Base-by-base conservation (phyloP, 2,113 vertebrate genomes). In the Ursus arctos region DNA sequence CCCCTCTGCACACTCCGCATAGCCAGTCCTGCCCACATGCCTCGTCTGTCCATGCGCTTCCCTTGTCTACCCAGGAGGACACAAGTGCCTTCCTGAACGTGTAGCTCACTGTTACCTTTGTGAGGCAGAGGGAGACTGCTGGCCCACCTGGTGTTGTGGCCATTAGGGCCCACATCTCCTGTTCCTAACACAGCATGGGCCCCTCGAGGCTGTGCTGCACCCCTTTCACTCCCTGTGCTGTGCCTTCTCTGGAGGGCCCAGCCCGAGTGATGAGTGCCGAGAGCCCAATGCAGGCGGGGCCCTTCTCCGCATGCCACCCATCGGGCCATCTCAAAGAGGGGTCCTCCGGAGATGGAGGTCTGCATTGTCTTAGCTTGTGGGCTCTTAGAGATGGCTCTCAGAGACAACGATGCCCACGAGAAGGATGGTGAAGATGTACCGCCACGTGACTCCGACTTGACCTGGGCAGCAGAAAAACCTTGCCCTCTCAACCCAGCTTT, bases 341-440 rank as follows among this genome's bases (percentile, higher is more conserved):
- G n/a, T 15, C 33, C 15, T 1, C 0, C 0, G 7, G 22, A 36
- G 47, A 21, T n/a, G 21, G 79, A 51, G 26, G n/a, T n/a, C 53
- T 43, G 11, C 40, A 40, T 22, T 2, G 28, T 40, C 31, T 31
- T 31, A 16, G 69, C 31, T 31, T 11, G 31, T 24, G 59, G 47
- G 22, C 40, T 67, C 13, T 67, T 47, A n/a, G 55, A 65, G 87
- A 47, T 33, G 69, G 12, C 33, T 49, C 13, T 67, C 55, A 26
- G 55, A 55, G 87, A 47, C 1, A 33, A 69, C 4, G 13, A 22
- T 49, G 89, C 7, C n/a, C 6, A 7, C 14, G 36, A 91, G 88
- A 67, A 33, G 22, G 53, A 69, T 12, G 31, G 12, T 31, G 6
- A 51, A 51, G 71, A 2, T n/a, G 14, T 43, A 4, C 14, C 21